Base-by-base conservation (phyloP, 2,113 vertebrate genomes). In the Athene noctua region DNA sequence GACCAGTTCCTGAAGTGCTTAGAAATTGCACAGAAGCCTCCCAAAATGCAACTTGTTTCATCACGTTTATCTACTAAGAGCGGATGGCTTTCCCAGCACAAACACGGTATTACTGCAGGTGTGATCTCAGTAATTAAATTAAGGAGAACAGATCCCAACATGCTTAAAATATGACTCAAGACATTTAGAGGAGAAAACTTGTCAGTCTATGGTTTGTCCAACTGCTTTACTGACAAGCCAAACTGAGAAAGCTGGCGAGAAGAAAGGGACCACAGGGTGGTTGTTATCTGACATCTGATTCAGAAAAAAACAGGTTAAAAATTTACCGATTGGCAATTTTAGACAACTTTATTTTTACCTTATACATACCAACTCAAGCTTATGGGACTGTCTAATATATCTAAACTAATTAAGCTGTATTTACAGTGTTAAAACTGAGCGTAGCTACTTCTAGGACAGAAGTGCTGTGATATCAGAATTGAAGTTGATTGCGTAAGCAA, bases 321-420 rank as follows among this genome's bases (percentile, higher is more conserved):
- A 91, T 91, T 95, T 52, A 93, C 93, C 66, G 94, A 93, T 88
- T 22, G 25, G 96, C 94, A 95, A 79, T 86, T 97, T 95, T 88
- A 97, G 80, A 88, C 95, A 94, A 86, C 86, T 96, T 96, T 94
- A 65, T 92, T 97, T 98, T 97, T 86, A 96, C 95, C 82, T 96
- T 93, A 79, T 62, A 88, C 67, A 86, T 47, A 95, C 88, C 49
- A 29, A 26, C 47, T 97, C 34, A 58, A 89, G 96, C 94, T 95
- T 85, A 79, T 14, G 89, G 49, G 70, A 95, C 88, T 96, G 94
- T 92, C 82, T 96, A 95, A 84, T 57, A 77, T 46, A 93, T 70
- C 86, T 96, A 75, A 97, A 92, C 84, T 95, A 93, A 94, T 94
- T 79, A 61, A 62, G 94, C 2, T n/a, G 70, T 93, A 91, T 96